These are phyloP conservation scores for Pandemis corylana DNA, from an alignment of 2,888 invertebrate genomes.

Conservation along the genomic window DNA sequence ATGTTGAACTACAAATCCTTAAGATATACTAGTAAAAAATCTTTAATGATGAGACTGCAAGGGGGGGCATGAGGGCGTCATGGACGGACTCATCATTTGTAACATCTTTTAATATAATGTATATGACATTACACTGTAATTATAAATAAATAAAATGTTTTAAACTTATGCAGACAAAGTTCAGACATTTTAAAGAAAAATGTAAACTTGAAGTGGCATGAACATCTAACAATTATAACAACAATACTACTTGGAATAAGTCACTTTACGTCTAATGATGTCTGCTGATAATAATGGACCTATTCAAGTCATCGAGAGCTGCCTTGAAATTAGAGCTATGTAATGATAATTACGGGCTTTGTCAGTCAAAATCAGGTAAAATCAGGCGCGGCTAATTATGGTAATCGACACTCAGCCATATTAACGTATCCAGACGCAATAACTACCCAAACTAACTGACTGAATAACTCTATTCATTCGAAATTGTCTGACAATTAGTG, in stretches of 20 bases:
- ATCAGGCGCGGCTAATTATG: constrained; percentile 32
- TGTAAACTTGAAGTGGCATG: no score
- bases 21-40: background rate
- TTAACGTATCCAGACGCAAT: background rate
- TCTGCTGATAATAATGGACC: background rate
- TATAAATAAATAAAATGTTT: no score
- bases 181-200: background rate
- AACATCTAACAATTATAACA: background rate
- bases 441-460: constrained; percentile 6
- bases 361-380: constrained; percentile 18
- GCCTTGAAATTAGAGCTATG: constrained; percentile 20
- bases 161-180: background rate
- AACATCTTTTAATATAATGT: no score
- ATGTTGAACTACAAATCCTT: constrained; percentile 5
- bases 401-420: constrained; percentile 5
- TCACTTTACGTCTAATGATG: constrained; percentile 17
- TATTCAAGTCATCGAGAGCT: background rate
- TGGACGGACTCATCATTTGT: no score
- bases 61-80: no score
- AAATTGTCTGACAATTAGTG: constrained; percentile 3
- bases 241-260: background rate
- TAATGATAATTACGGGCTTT: constrained; percentile 5
- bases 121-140: no score
- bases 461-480: background rate
- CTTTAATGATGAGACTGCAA: no score